phyloP scores from a whole-genome alignment of 1,140 invertebrate species.

The Chrysomallon squamiferum region DNA sequence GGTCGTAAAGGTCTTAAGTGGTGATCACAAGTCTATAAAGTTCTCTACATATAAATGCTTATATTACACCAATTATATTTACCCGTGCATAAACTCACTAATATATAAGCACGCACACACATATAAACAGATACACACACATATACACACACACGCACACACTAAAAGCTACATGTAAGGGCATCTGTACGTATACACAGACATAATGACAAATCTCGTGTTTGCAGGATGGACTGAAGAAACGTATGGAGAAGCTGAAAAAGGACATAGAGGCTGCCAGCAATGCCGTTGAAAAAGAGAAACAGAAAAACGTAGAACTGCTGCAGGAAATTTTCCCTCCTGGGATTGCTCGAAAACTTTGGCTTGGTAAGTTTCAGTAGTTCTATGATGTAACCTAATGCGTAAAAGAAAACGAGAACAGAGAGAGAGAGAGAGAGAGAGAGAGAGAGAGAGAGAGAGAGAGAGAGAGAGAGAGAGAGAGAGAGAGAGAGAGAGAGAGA shows the following conservation, averaged over 20 bases:
- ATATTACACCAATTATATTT: no score
- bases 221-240: conserved; percentile 86
- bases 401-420: no score
- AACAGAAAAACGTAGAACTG: conserved; percentile 93
- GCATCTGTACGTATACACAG: not conserved
- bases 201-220: not conserved
- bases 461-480: no score
- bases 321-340: conserved; percentile 94
- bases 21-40: no score
- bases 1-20: no score
- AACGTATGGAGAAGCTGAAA: conserved; percentile 94
- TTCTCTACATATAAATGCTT: no score
- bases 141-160: not conserved
- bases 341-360: conserved; percentile 88
- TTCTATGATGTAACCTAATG: no score
- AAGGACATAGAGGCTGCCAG: conserved; percentile 92
- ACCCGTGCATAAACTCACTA: not conserved
- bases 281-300: conserved; percentile 87
- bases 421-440: no score
- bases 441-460: no score
- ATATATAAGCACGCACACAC: not conserved
- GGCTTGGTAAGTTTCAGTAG: conserved; percentile 79
- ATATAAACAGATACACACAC: not conserved
- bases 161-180: not conserved
- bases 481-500: no score